Evolutionary conservation across 2,888 invertebrate genomes (phyloP).

Genomic region (Acleris sparsana): DNA sequence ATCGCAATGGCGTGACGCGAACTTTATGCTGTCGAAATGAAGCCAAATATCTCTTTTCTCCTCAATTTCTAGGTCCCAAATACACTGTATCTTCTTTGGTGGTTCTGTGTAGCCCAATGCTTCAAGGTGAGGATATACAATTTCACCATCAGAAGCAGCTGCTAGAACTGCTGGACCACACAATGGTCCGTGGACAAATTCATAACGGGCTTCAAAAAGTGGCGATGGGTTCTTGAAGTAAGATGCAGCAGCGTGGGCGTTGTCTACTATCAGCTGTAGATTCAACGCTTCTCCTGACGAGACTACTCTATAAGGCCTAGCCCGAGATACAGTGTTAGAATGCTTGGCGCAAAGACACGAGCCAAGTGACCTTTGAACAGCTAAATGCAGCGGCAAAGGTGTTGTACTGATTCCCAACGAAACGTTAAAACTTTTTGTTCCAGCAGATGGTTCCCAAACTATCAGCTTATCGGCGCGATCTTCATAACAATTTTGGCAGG

Average conservation of each 20-base stretch:
- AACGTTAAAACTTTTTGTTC: slow-evolving; percentile 58
- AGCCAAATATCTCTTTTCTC: slow-evolving; percentile 93
- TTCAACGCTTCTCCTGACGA: slow-evolving; percentile 92
- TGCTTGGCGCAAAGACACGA: slow-evolving; percentile 89
- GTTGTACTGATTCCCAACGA: slow-evolving; percentile 68
- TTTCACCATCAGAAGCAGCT: slow-evolving; percentile 92
- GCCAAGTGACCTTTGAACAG: slow-evolving; percentile 86
- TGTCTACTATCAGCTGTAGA: slow-evolving; percentile 91
- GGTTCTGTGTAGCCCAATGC: slow-evolving; percentile 88
- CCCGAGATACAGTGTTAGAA: slow-evolving; percentile 83
- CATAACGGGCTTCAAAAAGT: slow-evolving; percentile 93
- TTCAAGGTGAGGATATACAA: slow-evolving; percentile 93
- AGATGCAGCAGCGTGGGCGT: slow-evolving; percentile 92
- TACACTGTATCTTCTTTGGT: slow-evolving; percentile 88
- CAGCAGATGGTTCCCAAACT: slow-evolving; percentile 88
- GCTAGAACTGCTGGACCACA: slow-evolving; percentile 93
- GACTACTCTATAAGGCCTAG: slow-evolving; percentile 86
- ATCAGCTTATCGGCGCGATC: slow-evolving; percentile 93
- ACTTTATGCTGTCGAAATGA: slow-evolving; percentile 93
- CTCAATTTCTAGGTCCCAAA: slow-evolving; percentile 92
- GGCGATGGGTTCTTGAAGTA: slow-evolving; percentile 94
- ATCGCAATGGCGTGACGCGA: slow-evolving; percentile 92
- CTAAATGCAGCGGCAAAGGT: slow-evolving; percentile 83
- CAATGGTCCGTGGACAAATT: slow-evolving; percentile 94
- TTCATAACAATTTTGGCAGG: slow-evolving; percentile 93